A percentile compares a stretch with the other conserved stretches of the same genome.
These are phyloP conservation scores for Theocolax elegans DNA, from an alignment of 1,140 invertebrate species.

Conservation along the genomic window DNA sequence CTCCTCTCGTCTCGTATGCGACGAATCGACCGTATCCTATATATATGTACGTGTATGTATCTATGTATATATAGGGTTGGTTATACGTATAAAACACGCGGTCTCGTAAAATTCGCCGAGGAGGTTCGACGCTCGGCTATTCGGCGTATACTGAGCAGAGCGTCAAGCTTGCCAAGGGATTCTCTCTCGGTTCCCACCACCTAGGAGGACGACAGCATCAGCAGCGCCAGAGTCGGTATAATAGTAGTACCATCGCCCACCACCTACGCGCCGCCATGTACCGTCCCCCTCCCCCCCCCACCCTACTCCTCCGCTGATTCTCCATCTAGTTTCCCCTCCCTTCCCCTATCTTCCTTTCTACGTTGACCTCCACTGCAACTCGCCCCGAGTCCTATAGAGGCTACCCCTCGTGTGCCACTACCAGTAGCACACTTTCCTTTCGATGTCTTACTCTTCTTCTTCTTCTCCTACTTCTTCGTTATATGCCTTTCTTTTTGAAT, in stretches of 20 bases:
- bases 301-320: background rate
- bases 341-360: background rate
- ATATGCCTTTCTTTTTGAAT: no score
- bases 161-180: conserved; percentile 50
- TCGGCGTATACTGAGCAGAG: conserved; percentile 52
- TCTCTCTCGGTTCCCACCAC: conserved; percentile 46
- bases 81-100: no score
- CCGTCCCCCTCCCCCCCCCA: background rate
- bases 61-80: no score
- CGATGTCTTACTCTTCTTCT: conserved; percentile 12
- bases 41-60: no score
- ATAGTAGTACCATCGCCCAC: background rate
- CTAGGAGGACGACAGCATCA: conserved; percentile 19
- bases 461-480: conserved; percentile 28
- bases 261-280: background rate
- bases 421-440: background rate
- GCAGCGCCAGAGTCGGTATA: background rate
- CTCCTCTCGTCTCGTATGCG: no score
- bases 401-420: no score
- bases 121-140: conserved; percentile 30
- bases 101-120: no score
- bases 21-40: no score
- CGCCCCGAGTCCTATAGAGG: background rate
- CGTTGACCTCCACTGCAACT: background rate
- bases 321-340: background rate